These are phyloP conservation scores for Lepidocolaptes lacrymiger DNA, from an alignment of 2,797 vertebrate species.

Conservation along the genomic window DNA sequence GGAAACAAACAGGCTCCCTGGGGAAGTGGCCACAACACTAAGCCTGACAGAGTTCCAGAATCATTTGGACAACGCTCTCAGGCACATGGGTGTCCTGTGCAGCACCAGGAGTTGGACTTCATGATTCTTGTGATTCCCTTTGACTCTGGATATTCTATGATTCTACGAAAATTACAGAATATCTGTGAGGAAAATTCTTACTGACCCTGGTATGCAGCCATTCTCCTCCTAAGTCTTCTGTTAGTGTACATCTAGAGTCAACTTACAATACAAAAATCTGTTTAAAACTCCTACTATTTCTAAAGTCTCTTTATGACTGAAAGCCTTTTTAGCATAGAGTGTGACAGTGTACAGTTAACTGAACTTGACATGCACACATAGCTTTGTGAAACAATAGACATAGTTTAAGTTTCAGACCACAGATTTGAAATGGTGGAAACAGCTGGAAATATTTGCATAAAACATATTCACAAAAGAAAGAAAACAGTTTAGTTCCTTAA, in stretches of 20 bases:
- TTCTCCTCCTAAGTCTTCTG: background rate
- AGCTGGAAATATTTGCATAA: background rate
- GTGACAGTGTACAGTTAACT: background rate
- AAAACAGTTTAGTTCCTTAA: background rate
- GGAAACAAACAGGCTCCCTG: background rate
- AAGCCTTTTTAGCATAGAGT: background rate
- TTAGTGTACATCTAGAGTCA: background rate
- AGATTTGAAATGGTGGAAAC: constrained; percentile 12
- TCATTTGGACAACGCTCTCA: background rate
- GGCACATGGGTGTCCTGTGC: background rate
- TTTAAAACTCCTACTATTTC: background rate
- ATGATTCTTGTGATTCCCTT: background rate
- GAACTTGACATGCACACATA: background rate
- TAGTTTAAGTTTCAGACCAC: constrained; percentile 44
- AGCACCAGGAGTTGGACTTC: background rate
- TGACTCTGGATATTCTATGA: background rate
- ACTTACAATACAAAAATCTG: background rate
- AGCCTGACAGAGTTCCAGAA: background rate
- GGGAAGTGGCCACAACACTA: background rate
- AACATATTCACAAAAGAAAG: background rate
- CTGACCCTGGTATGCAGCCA: background rate
- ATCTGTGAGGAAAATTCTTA: background rate
- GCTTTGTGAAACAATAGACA: constrained; percentile 33
- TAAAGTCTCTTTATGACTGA: background rate
- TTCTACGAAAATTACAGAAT: background rate